Base-by-base conservation (phyloP, 2,113 vertebrate genomes). In the Ranitomeya imitator region DNA sequence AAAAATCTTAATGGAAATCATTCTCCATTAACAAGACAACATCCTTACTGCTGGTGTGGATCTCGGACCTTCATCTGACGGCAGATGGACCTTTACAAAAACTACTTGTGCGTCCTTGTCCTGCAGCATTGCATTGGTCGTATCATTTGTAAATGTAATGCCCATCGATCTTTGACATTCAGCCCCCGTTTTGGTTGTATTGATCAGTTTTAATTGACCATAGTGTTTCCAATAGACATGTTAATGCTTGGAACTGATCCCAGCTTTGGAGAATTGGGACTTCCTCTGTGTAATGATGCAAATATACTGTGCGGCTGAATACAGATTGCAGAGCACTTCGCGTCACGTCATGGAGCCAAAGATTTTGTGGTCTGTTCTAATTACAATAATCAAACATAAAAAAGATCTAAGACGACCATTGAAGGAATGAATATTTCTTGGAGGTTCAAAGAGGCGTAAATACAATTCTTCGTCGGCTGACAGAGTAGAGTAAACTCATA, bases 211-310 rank as follows among this genome's bases (percentile, higher is more conserved):
- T 83, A 51, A 83, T 83, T 67, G 63, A 83, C 81, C 81, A 13
- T 83, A 67, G 37, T 67, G 21, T 67, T 83, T 67, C 61, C 65
- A 31, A 69, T 54, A 69, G 63, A 54, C 19, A 83, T 13, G 23
- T 81, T 81, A 60, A 81, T 60, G 79, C 57, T 67, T 69, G 81
- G 81, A 69, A 83, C 19, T 83, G 81, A 83, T 83, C 61, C 81
- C 21, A 67, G 61, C 21, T 7, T 13, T 55, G 45, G 61, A 67
- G 23, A 52, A 19, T 31, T 65, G 37, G 79, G 81, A 51, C 16
- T 52, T 65, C 12, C 37, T 21, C 67, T 63, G 3, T 23, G 59
- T 52, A 65, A 52, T 61, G 11, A 67, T 82, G n/a, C 60, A 51
- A 51, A 65, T 83, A 65, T 65, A 79, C 59, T 55, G 76, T 6